Base-by-base conservation (phyloP, 2,888 invertebrate species). In the Osmoderma eremita region DNA sequence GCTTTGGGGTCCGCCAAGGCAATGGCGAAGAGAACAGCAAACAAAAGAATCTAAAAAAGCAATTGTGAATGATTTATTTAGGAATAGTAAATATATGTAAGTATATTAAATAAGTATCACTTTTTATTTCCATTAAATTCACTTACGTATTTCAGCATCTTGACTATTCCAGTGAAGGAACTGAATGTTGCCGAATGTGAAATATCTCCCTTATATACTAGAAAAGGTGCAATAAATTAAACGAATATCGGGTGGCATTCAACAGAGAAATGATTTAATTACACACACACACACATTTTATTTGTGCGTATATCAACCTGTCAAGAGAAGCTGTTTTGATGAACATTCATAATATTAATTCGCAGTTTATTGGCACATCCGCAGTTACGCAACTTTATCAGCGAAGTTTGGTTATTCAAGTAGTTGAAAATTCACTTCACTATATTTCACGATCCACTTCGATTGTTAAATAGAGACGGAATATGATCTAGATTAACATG, bases 1-100 rank as follows among this genome's bases (percentile, higher is more conserved):
- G 83, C 80, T 2, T 80, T 76, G 8, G 75, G 71, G 38, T 78
- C 76, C 41, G 78, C 80, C 8, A 77, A 76, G 69, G 78, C 73
- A 42, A 72, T 71, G 65, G 82, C 72, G 75, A 78, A 71, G 64
- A 80, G 49, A 69, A 76, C 78, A 71, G 75, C 76, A 68, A 80
- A 13, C 64, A 61, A 45, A 50, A 65, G 30, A 39, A 54, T 24
- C 54, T 56, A n/a, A 54, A 65, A 38, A 12, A 38, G 3, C 30
- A 63, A 36, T 17, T 18, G 15, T n/a, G 18, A 41, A 20, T 18
- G 2, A 17, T 41, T 38, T 41, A 4, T 36, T 17, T n/a, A 30
- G n/a, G n/a, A n/a, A n/a, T n/a, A n/a, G n/a, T n/a, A 5, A 67
- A 30, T 30, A 30, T 8, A 30, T 30, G 10, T 6, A 5, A 8